Evolutionary conservation across 2,113 vertebrate genomes (phyloP).

Genomic region (Entelurus aequoreus): DNA sequence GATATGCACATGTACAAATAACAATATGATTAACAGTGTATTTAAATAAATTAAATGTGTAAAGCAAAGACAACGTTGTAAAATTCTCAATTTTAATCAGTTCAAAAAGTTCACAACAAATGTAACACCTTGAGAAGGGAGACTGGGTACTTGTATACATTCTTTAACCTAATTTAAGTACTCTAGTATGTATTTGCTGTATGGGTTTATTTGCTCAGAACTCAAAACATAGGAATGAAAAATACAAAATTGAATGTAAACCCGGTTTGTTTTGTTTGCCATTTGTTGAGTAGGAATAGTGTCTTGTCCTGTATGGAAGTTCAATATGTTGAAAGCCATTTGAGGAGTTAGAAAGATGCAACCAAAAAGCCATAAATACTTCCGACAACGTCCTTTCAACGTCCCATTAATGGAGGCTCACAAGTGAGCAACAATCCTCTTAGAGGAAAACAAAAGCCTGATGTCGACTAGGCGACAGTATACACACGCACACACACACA

Average conservation of each 20-base stretch:
- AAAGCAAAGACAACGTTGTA: conserved; percentile 59
- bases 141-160: conserved; percentile 64
- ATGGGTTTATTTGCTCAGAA: conserved; percentile 64
- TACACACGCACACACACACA: conserved; percentile 75
- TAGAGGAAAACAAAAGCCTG: conserved; percentile 99
- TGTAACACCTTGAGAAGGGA: conserved; percentile 71
- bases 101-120: conserved; percentile 80
- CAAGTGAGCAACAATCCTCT: conserved; percentile 99
- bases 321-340: conserved; percentile 84
- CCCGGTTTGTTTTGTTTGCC: conserved; percentile 74
- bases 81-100: conserved; percentile 79
- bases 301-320: conserved; percentile 96
- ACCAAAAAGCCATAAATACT: conserved; percentile 99
- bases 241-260: conserved; percentile 94
- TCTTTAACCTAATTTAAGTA: conserved; percentile 65
- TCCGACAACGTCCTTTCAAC: conserved; percentile 84
- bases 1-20: not conserved
- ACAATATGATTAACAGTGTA: not conserved
- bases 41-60: not conserved
- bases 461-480: conserved; percentile 99
- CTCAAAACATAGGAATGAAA: conserved; percentile 59
- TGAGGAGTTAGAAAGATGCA: conserved; percentile 90
- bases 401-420: conserved; percentile 98
- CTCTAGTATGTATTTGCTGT: conserved; percentile 28
- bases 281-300: conserved; percentile 90